These are phyloP conservation scores for Coenonympha arcania DNA, from an alignment of 2,888 invertebrate genomes.

Conservation along the genomic window DNA sequence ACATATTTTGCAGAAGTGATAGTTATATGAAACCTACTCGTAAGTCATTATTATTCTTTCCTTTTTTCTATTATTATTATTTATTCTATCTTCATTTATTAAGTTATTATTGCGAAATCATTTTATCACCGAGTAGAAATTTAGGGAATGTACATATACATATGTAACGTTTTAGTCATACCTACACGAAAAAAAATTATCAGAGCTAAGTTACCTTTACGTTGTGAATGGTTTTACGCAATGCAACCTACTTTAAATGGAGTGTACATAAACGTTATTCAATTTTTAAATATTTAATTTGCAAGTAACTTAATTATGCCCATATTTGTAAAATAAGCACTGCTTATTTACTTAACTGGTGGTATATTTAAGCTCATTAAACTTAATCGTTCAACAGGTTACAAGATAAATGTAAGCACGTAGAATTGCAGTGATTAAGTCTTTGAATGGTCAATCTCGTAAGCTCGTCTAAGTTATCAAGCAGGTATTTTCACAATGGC, in stretches of 20 bases:
- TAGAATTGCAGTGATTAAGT: background rate
- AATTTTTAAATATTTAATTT: background rate
- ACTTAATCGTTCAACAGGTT: background rate
- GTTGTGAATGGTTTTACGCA: background rate
- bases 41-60: no score
- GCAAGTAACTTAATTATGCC: background rate
- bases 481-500: no score
- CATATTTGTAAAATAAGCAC: background rate
- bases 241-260: background rate
- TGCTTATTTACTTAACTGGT: background rate
- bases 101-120: no score
- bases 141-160: no score
- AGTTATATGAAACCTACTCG: no score
- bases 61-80: no score
- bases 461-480: background rate
- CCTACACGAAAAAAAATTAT: no score
- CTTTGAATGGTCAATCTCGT: background rate
- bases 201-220: no score
- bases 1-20: no score
- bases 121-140: no score
- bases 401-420: background rate
- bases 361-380: slow-evolving; percentile 1
- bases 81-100: no score
- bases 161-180: no score
- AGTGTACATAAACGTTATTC: background rate